A percentile compares a stretch with the other conserved stretches of the same genome.
These are phyloP conservation scores for Dicyrtomina minuta DNA, from an alignment of 2,888 invertebrate genomes.

Conservation along the genomic window DNA sequence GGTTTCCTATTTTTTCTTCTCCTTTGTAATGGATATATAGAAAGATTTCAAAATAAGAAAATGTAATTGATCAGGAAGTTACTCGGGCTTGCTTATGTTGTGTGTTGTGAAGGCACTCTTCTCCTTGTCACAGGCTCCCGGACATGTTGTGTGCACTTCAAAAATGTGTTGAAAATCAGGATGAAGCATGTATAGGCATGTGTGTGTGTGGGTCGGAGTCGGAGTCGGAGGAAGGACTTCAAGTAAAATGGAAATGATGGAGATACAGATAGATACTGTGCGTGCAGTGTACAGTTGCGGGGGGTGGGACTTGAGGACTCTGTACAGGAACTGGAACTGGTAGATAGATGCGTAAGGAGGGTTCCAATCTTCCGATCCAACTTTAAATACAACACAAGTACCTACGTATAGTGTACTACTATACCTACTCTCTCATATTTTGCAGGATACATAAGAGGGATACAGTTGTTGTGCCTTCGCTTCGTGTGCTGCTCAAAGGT, in stretches of 20 bases:
- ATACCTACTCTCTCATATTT: not conserved
- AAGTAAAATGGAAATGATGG: too few species aligned
- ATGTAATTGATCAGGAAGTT: slow-evolving; percentile 29
- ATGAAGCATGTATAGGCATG: not conserved
- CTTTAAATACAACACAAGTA: not conserved
- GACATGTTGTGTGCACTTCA: not conserved
- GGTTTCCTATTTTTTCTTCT: slow-evolving; percentile 26
- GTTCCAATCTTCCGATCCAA: too few species aligned
- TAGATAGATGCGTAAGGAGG: not conserved
- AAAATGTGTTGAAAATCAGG: slow-evolving; percentile 29
- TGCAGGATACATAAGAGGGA: not conserved
- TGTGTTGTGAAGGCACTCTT: not conserved
- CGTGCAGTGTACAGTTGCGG: not conserved
- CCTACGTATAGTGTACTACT: not conserved
- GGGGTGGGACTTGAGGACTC: not conserved
- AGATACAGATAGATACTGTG: not conserved
- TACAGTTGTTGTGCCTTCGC: too few species aligned
- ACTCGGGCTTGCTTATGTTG: not conserved
- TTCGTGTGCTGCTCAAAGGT: too few species aligned
- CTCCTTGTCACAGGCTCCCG: slow-evolving; percentile 7
- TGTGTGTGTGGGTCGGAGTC: too few species aligned
- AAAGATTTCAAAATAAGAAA: slow-evolving; percentile 16
- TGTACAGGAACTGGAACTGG: not conserved
- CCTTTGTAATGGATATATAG: slow-evolving; percentile 28
- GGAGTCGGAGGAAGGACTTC: too few species aligned